A percentile compares a stretch with the other conserved stretches of the same genome.
Conservation (phyloP, 2,113 vertebrate species). For the Gnathonemus longibarbis region DNA sequence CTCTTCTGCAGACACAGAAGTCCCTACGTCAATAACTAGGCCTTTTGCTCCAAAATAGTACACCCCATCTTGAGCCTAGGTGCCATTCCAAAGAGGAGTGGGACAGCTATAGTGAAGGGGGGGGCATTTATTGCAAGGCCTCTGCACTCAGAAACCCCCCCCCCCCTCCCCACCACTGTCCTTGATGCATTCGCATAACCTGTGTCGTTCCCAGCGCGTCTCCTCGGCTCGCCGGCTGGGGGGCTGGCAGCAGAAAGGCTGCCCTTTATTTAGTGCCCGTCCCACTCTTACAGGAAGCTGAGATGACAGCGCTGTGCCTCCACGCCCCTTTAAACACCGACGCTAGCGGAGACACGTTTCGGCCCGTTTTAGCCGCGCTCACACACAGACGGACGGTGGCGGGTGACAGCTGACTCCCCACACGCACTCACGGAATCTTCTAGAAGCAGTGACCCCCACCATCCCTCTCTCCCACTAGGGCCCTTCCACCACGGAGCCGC, state of each 20-base stretch:
- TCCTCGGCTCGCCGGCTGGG: neutral
- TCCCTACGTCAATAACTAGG: neutral
- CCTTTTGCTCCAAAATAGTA: neutral
- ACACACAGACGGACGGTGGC: neutral
- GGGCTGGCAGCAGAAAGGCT: neutral
- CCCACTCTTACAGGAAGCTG: neutral
- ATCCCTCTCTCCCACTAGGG: neutral
- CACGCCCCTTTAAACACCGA: neutral
- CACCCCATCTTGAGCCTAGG: neutral
- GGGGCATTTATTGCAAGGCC: neutral
- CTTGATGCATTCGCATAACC: neutral
- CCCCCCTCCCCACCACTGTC: neutral
- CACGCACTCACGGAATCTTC: neutral
- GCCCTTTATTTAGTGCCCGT: neutral
- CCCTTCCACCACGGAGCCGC: neutral
- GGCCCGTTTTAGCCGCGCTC: neutral
- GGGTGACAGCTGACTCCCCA: neutral
- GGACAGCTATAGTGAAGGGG: neutral
- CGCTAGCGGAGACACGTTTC: neutral
- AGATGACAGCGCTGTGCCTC: neutral
- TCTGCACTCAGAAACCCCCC: neutral
- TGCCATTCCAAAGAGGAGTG: neutral
- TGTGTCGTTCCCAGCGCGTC: neutral
- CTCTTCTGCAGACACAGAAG: neutral
- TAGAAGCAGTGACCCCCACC: neutral